A percentile compares a stretch with the other conserved stretches of the same genome.
Evolutionary conservation across 2,888 invertebrate genomes (phyloP).

Genomic region (Cryptosula pallasiana): DNA sequence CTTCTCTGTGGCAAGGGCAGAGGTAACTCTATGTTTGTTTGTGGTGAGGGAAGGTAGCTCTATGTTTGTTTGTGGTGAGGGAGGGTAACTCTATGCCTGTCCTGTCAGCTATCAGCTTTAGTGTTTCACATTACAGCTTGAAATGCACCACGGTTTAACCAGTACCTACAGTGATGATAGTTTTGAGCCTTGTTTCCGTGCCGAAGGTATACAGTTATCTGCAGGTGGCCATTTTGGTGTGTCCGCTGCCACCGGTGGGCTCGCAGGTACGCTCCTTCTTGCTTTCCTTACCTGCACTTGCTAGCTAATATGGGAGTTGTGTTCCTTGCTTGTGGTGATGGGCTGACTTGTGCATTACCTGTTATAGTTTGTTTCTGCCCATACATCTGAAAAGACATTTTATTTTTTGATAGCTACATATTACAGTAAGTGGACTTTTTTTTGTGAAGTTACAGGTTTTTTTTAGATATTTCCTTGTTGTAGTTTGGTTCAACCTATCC

Average conservation of each 20-base stretch:
- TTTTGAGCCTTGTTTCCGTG: conserved; percentile 88
- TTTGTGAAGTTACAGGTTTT: no score
- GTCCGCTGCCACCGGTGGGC: conserved; percentile 82
- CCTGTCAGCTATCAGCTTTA: no score
- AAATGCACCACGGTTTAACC: conserved; percentile 91
- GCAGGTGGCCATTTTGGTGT: conserved; percentile 83
- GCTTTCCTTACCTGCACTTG: no score
- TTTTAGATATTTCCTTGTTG: no score
- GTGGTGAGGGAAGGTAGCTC: neutral
- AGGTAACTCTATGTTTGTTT: no score
- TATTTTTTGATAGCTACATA: neutral
- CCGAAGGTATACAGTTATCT: conserved; percentile 82
- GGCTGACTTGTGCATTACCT: neutral
- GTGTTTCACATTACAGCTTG: conserved; percentile 57
- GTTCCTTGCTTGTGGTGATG: no score
- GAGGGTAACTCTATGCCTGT: no score
- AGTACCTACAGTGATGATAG: conserved; percentile 74
- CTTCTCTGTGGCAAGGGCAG: no score
- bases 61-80: neutral
- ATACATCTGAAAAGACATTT: neutral
- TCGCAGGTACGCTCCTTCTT: conserved; percentile 63
- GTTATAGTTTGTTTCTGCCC: neutral
- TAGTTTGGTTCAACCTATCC: no score
- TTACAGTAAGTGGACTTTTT: no score
- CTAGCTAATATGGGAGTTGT: no score